Percentiles rank a stretch among this genome's conserved stretches.
phyloP scores from a whole-genome alignment of 2,888 invertebrate species.

The Stenchaetothrips biformis region DNA sequence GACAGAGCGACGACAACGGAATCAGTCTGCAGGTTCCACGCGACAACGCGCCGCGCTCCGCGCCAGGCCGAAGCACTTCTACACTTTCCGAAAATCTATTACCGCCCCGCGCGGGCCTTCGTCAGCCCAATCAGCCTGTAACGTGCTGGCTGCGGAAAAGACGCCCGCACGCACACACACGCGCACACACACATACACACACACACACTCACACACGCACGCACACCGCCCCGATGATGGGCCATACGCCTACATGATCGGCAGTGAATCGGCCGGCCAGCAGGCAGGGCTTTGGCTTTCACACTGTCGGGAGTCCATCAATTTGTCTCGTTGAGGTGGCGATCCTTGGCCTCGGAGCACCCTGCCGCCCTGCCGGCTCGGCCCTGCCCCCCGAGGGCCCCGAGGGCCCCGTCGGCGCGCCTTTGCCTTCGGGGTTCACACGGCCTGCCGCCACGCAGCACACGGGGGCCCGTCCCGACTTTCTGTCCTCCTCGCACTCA shows the following conservation, averaged over 20 bases:
- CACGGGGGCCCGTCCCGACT: too few species aligned
- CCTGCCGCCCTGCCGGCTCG: not conserved
- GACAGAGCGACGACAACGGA: too few species aligned
- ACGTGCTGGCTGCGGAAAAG: not conserved
- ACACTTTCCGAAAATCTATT: not conserved
- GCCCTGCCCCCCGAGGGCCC: not conserved
- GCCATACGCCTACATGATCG: not conserved
- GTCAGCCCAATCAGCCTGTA: not conserved
- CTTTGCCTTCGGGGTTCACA: not conserved
- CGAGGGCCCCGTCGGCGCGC: not conserved
- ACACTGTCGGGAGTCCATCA: conserved; percentile 19
- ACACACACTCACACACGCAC: not conserved
- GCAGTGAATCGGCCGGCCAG: not conserved
- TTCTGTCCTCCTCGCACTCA: too few species aligned
- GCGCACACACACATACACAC: not conserved
- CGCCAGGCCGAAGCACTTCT: not conserved
- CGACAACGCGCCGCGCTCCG: too few species aligned
- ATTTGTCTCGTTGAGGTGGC: conserved; percentile 24
- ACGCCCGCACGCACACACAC: not conserved
- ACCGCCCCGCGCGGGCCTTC: not conserved
- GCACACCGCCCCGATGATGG: not conserved
- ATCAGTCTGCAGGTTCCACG: too few species aligned
- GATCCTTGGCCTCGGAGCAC: not conserved
- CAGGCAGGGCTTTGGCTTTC: not conserved
- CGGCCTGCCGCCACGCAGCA: not conserved